A percentile compares a stretch with the other conserved stretches of the same genome.
Conservation (phyloP, 92 coral and sea anemone genomes). For the Paramuricea clavata region DNA sequence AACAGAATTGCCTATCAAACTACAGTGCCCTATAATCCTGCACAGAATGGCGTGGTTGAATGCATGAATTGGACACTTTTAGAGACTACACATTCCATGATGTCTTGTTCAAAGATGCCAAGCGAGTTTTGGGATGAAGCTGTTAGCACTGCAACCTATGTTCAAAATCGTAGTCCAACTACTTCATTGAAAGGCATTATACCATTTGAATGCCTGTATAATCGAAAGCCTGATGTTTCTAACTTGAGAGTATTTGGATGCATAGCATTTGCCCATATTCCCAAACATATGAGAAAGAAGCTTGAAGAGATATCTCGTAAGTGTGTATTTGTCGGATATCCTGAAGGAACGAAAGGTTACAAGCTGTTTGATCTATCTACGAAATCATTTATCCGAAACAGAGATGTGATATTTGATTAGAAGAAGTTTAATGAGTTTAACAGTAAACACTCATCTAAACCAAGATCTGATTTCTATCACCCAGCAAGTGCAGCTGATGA, state of each 20-base stretch:
- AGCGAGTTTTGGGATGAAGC: background rate
- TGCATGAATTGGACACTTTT: background rate
- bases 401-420: constrained; percentile 27
- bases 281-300: background rate
- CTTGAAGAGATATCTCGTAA: background rate
- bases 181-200: background rate
- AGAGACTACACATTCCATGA: background rate
- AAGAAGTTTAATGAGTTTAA: background rate
- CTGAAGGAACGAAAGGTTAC: background rate
- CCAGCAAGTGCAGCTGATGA: background rate
- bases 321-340: background rate
- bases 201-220: too few relatives aligned
- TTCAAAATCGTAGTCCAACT: background rate
- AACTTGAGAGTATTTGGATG: too few relatives aligned
- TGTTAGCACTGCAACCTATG: background rate
- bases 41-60: background rate
- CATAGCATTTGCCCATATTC: too few relatives aligned
- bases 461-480: too few relatives aligned
- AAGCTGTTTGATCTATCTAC: background rate
- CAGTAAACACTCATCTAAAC: constrained; percentile 12
- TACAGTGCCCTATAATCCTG: background rate
- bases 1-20: constrained; percentile 39
- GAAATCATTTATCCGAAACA: constrained; percentile 18
- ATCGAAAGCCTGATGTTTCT: too few relatives aligned
- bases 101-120: background rate